Conservation (phyloP, 35 echinoderm and acorn worm genomes). For the Heliocidaris tuberculata region DNA sequence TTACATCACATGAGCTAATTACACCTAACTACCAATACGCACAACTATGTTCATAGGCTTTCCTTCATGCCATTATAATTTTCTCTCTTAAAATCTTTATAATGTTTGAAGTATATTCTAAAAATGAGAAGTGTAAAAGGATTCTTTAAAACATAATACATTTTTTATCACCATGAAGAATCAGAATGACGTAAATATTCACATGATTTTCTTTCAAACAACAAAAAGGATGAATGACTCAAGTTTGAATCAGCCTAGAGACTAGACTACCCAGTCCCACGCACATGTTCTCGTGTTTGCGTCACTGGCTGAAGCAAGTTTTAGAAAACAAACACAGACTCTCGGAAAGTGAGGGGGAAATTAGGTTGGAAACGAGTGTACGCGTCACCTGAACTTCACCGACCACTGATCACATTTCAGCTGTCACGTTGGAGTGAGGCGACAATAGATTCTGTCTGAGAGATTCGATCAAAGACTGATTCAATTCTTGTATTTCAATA, state of each 20-base stretch:
- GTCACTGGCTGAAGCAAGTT: neutral
- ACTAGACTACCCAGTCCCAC: neutral
- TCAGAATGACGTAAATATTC: neutral
- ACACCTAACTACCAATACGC: too few relatives aligned
- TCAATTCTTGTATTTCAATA: too few relatives aligned
- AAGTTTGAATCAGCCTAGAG: neutral
- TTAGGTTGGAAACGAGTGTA: neutral
- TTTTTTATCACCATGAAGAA: neutral
- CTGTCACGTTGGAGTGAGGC: too few relatives aligned
- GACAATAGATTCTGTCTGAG: too few relatives aligned
- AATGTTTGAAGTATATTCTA: too few relatives aligned
- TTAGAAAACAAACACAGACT: neutral
- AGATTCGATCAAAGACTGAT: too few relatives aligned
- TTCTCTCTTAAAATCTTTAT: too few relatives aligned
- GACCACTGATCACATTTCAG: neutral
- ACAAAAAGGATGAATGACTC: neutral
- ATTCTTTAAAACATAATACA: neutral
- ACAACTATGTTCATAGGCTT: too few relatives aligned
- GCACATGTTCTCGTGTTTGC: neutral
- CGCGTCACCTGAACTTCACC: neutral
- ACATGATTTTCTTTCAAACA: neutral
- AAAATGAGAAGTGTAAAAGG: too few relatives aligned
- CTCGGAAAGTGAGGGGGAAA: neutral
- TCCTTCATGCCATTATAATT: too few relatives aligned
- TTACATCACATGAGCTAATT: too few relatives aligned